Evolutionary conservation across 2,797 vertebrate genomes (phyloP).

Genomic region (Ispidina lecontei): DNA sequence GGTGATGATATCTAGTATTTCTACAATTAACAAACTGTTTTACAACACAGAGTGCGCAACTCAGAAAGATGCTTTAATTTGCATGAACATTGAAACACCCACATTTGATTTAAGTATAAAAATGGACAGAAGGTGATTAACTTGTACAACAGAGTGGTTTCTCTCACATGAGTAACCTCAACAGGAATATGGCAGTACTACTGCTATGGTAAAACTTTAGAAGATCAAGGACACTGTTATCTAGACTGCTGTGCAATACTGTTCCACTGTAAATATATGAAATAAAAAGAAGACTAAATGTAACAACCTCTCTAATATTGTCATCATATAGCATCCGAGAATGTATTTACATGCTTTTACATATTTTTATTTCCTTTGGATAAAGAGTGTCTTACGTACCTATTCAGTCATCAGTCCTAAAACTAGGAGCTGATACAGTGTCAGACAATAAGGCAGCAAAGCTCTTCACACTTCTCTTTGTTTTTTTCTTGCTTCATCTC

Average conservation of each 20-base stretch:
- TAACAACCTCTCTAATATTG: neutral
- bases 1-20: neutral
- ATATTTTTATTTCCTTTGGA: neutral
- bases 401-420: neutral
- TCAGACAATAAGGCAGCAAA: neutral
- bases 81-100: neutral
- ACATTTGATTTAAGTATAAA: neutral
- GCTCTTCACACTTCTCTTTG: neutral
- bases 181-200: neutral
- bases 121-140: neutral
- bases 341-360: neutral
- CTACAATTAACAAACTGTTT: neutral
- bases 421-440: neutral
- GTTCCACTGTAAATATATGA: neutral
- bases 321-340: neutral
- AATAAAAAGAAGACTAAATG: neutral
- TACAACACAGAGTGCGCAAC: neutral
- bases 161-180: neutral
- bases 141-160: neutral
- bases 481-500: neutral
- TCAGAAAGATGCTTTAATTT: neutral
- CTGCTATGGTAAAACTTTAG: neutral
- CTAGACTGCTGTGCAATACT: neutral
- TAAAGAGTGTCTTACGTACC: neutral
- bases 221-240: neutral